Evolutionary conservation across 2,888 invertebrate species (phyloP).

Genomic region (Pterostichus niger): DNA sequence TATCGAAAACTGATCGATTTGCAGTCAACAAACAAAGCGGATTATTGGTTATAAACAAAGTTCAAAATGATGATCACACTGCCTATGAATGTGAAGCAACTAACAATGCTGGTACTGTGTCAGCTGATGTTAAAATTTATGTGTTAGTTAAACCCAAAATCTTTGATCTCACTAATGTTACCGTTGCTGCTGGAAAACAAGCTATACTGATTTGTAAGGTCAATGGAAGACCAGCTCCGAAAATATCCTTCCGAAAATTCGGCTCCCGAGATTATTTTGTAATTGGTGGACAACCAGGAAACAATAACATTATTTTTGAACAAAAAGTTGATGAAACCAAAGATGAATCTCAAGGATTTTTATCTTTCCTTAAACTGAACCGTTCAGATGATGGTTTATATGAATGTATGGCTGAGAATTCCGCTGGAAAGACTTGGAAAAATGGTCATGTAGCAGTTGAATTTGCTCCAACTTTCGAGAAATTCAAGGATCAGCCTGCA

Average conservation of each 20-base stretch:
- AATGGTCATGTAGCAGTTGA: constrained; percentile 92
- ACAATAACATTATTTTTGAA: constrained; percentile 84
- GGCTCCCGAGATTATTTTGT: constrained; percentile 83
- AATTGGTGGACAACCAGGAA: constrained; percentile 82
- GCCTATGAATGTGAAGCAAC: constrained; percentile 89
- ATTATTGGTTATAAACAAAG: constrained; percentile 85
- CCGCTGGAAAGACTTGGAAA: constrained; percentile 86
- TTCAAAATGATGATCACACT: constrained; percentile 88
- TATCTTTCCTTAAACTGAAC: constrained; percentile 83
- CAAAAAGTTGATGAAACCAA: constrained; percentile 79
- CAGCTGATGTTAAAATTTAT: constrained; percentile 84
- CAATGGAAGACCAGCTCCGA: constrained; percentile 89
- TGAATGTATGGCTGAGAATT: constrained; percentile 90
- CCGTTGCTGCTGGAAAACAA: constrained; percentile 82
- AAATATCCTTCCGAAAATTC: constrained; percentile 88
- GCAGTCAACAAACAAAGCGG: constrained; percentile 86
- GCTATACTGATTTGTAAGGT: constrained; percentile 87
- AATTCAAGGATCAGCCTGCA: constrained; percentile 84
- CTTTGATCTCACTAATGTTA: constrained; percentile 87
- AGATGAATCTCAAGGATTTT: constrained; percentile 82
- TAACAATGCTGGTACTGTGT: constrained; percentile 87
- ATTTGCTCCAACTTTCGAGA: constrained; percentile 89
- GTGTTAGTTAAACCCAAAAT: constrained; percentile 90
- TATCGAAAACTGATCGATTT: constrained; percentile 84
- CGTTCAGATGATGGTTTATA: constrained; percentile 92